Base-by-base conservation (phyloP, 2,797 vertebrate genomes). In the Catostomus latipinnis region DNA sequence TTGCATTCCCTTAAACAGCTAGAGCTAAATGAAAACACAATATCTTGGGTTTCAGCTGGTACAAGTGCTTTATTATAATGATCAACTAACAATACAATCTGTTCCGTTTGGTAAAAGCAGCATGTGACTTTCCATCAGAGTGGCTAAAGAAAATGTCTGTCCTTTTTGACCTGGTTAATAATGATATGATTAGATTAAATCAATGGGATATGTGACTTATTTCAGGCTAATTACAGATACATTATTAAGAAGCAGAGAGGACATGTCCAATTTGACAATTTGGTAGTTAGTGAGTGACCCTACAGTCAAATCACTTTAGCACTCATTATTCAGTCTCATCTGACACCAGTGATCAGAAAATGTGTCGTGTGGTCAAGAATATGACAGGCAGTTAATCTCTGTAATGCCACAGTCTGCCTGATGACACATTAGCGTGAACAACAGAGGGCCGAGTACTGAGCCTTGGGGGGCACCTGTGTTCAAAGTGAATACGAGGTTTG, bases 211-310 rank as follows among this genome's bases (percentile, higher is more conserved):
- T 62, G 66, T 75, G 74, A 58, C 63, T 66, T 56, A 67, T 80
- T 81, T 79, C 62, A 66, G 14, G 5, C 11, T 80, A 80, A 86
- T 85, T 79, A 86, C n/a, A 63, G 22, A 68, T 74, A 74, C 58
- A 81, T 78, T 58, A 86, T 69, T 58, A 52, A 76, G 70, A 62
- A 82, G 62, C 81, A 75, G 67, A 53, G 7, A 14, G 22, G 45
- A 45, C 50, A 77, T 76, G 75, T 45, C 2, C 10, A 58, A 45
- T 61, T 50, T 71, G 61, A 66, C 54, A 5, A 0, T 18, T 9
- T 74, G 22, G 4, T 46, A 53, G 54, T 82, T 80, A 81, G 60
- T 6, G 8, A 16, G 53, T 60, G 81, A 81, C 71, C 81, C 71
- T 48, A 66, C 58, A n/a, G 72, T n/a, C 12, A 62, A 53, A 67